Evolutionary conservation across 2,113 vertebrate species (phyloP).

Genomic region (Dromas ardeola): DNA sequence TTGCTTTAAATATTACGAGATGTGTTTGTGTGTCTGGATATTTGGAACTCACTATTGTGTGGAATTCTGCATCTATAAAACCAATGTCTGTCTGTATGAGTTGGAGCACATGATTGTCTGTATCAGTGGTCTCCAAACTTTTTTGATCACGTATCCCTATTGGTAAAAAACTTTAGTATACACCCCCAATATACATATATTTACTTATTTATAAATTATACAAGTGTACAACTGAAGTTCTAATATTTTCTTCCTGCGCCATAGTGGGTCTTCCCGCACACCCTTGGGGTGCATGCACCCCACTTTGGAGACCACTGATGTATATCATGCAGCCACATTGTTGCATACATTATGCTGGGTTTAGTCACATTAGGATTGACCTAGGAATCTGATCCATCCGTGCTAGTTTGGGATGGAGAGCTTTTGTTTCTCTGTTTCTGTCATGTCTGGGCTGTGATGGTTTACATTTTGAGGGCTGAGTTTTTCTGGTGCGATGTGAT

Average conservation of each 20-base stretch:
- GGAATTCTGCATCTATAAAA: not conserved
- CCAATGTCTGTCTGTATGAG: not conserved
- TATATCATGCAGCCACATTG: not conserved
- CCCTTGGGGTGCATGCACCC: not conserved
- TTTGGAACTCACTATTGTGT: not conserved
- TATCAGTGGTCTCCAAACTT: not conserved
- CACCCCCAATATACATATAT: fast-evolving
- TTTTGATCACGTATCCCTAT: not conserved
- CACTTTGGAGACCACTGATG: not conserved
- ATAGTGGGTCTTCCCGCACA: not conserved
- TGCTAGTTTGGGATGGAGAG: not conserved
- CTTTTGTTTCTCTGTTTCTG: not conserved
- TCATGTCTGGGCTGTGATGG: not conserved
- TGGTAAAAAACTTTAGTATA: not conserved
- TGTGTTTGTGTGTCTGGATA: not conserved
- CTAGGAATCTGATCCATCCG: not conserved
- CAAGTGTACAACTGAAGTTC: not conserved
- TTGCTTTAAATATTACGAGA: not conserved
- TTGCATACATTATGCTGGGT: not conserved
- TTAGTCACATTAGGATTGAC: not conserved
- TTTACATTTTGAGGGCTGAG: not conserved
- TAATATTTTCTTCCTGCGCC: not conserved
- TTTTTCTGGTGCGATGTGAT: not conserved
- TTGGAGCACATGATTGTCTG: not conserved
- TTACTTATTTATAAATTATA: not conserved